Base-by-base conservation (phyloP, 2,888 invertebrate genomes). In the Drosophila mulleri region DNA sequence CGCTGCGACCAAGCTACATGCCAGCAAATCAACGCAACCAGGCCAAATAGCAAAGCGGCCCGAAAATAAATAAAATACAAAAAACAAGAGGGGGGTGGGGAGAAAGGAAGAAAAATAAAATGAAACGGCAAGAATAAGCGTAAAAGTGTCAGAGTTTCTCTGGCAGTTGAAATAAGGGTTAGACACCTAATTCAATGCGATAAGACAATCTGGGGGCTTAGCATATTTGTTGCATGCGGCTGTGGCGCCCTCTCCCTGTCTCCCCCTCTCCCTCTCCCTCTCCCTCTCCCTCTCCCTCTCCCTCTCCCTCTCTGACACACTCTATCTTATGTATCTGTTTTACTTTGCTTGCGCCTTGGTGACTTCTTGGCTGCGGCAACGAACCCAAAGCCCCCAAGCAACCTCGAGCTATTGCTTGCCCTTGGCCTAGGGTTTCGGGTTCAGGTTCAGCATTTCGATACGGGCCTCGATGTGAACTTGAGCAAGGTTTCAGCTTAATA, bases 101-200 rank as follows among this genome's bases (percentile, higher is more conserved):
- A 23, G 14, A 20, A 26, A 12, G 2, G 42, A 45, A 20, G 8
- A 12, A 42, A 7, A 41, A n/a, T 11, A 39, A 14, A 44, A 2
- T n/a, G 44, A 2, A 59, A 58, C 44, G 52, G 67, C 68, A 72
- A 68, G 68, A 75, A 71, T 60, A 68, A 78, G 80, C 82, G 78
- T 82, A 72, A 82, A 81, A 80, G 71, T 80, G 82, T 73, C 76
- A 81, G 82, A 82, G 76, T 81, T 80, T 59, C 69, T 61, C 45
- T 71, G 78, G 70, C 82, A 81, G 75, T 78, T 80, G 80, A 78
- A 80, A 80, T 78, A 80, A 80, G 80, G 80, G 80, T 80, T 80
- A 80, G 82, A 80, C 80, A 80, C 80, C 80, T 81, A 80, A 80
- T 80, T 80, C 82, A 76, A 78, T 76, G 80, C 73, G 82, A 82